Percentiles rank a stretch among this genome's conserved stretches.
Evolutionary conservation across 2,888 invertebrate species (phyloP).

Genomic region (Cheilosia vulpina): DNA sequence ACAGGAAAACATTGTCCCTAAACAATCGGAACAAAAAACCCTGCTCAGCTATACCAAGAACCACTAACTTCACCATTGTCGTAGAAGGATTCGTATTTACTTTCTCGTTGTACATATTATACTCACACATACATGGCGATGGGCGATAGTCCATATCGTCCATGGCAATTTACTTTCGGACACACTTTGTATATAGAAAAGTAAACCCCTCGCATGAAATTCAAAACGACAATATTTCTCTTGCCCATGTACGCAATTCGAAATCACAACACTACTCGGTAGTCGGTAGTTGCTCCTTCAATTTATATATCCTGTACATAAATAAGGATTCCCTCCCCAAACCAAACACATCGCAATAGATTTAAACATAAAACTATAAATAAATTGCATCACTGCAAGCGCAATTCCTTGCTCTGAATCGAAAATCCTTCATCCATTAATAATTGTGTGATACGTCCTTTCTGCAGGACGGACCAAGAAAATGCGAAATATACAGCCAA

Average conservation of each 20-base stretch:
- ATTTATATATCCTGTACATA: constrained; percentile 28
- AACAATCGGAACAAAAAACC: background rate
- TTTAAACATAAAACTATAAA: constrained; percentile 68
- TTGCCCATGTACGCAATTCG: constrained; percentile 24
- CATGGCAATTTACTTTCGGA: constrained; percentile 15
- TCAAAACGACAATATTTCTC: constrained; percentile 38
- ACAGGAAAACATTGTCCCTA: constrained; percentile 3
- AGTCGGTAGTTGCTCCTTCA: constrained; percentile 13
- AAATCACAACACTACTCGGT: constrained; percentile 28
- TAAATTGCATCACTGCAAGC: constrained; percentile 72
- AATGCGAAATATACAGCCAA: background rate
- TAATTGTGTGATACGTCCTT: constrained; percentile 71
- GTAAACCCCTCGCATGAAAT: background rate
- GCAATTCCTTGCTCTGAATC: constrained; percentile 73
- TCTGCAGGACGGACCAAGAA: constrained; percentile 39
- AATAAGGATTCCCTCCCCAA: constrained; percentile 28
- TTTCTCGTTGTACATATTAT: background rate
- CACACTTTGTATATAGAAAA: background rate
- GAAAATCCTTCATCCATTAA: constrained; percentile 74
- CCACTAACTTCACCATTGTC: background rate
- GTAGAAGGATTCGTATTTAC: background rate
- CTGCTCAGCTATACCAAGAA: background rate
- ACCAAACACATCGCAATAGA: constrained; percentile 18
- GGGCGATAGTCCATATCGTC: background rate
- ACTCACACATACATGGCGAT: background rate